A percentile compares a stretch with the other conserved stretches of the same genome.
These are phyloP conservation scores for Pelobates fuscus DNA, from an alignment of 2,113 vertebrate species.

Conservation along the genomic window DNA sequence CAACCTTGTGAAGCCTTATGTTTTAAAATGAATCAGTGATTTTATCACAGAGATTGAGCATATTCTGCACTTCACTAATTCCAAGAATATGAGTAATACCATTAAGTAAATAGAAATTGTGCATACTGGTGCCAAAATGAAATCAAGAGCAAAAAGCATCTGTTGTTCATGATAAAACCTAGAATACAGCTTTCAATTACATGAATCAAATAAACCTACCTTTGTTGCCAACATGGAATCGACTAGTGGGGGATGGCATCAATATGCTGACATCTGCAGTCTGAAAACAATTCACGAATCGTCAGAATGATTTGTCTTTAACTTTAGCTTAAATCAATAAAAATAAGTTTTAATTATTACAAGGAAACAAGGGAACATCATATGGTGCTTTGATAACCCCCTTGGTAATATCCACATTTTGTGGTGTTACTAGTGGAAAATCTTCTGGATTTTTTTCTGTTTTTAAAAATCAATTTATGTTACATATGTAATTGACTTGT, in stretches of 20 bases:
- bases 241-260: conserved; percentile 11
- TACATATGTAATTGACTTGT: too few species aligned
- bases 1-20: conserved; percentile 56
- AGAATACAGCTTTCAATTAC: conserved; percentile 37
- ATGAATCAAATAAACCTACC: conserved; percentile 39
- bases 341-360: too few species aligned
- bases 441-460: too few species aligned
- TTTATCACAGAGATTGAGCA: conserved; percentile 56
- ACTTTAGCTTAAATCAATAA: too few species aligned
- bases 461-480: too few species aligned
- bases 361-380: too few species aligned
- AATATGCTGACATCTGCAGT: conserved; percentile 12
- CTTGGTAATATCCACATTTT: too few species aligned
- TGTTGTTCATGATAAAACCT: conserved; percentile 47
- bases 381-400: too few species aligned
- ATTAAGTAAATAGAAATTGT: conserved; percentile 43
- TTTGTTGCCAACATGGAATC: conserved; percentile 33
- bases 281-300: conserved; percentile 13
- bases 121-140: conserved; percentile 38
- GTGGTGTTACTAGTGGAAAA: too few species aligned
- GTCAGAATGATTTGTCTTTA: fast-evolving
- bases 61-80: conserved; percentile 55
- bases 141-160: conserved; percentile 46
- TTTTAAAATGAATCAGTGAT: conserved; percentile 56
- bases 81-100: conserved; percentile 44